Evolutionary conservation across 1,140 invertebrate species (phyloP).

Genomic region (Forficula auricularia): DNA sequence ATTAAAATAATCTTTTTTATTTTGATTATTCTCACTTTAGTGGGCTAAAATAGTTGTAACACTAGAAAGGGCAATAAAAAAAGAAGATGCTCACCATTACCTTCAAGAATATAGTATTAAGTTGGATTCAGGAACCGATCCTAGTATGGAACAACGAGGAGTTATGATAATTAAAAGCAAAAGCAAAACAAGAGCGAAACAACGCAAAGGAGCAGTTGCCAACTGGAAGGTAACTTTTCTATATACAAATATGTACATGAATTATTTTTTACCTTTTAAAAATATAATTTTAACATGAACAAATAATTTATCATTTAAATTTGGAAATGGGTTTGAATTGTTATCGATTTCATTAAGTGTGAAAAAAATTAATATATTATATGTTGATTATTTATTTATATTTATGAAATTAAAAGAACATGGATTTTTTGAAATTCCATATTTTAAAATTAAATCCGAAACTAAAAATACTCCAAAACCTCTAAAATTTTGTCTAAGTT

Average conservation of each 20-base stretch:
- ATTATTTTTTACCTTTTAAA: background rate
- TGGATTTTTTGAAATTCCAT: too few relatives aligned
- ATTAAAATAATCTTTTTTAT: too few relatives aligned
- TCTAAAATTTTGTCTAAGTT: too few relatives aligned
- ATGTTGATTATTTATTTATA: background rate
- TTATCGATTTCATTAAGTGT: background rate
- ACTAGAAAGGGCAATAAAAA: slow-evolving; percentile 77
- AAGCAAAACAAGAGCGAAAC: slow-evolving; percentile 85
- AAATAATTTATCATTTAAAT: too few relatives aligned
- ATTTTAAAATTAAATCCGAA: too few relatives aligned
- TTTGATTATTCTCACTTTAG: too few relatives aligned
- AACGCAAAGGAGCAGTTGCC: slow-evolving; percentile 83
- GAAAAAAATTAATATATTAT: background rate
- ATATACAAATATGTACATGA: background rate
- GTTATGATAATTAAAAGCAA: slow-evolving; percentile 97
- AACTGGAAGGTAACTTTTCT: slow-evolving; percentile 79
- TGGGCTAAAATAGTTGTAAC: slow-evolving; percentile 98
- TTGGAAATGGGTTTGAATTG: slow-evolving; percentile 11
- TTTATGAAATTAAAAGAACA: slow-evolving; percentile 5
- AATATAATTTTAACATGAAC: background rate
- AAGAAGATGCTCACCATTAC: slow-evolving; percentile 72
- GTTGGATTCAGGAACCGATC: slow-evolving; percentile 63
- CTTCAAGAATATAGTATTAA: slow-evolving; percentile 91
- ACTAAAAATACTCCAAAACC: too few relatives aligned
- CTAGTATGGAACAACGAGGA: slow-evolving; percentile 65